Conservation (phyloP, 2,797 vertebrate genomes). For the Mormyrus hasselquistii region DNA sequence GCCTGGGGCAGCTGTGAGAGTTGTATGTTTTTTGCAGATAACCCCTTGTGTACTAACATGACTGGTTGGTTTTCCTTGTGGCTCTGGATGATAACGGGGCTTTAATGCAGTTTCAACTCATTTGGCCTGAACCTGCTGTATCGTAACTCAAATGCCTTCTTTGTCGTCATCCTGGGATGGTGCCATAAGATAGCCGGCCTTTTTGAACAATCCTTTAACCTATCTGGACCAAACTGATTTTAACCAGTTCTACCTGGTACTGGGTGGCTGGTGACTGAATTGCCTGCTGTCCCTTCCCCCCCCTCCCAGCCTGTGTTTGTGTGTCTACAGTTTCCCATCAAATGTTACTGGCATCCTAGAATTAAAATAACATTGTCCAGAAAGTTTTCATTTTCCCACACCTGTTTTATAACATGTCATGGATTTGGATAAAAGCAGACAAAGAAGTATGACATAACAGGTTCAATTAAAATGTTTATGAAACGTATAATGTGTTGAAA, state of each 20-base stretch:
- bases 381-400: background rate
- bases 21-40: conserved; percentile 33
- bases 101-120: background rate
- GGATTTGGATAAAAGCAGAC: background rate
- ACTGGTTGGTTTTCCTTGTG: conserved; percentile 29
- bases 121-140: background rate
- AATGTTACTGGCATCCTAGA: background rate
- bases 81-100: conserved; percentile 41
- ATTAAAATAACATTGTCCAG: background rate
- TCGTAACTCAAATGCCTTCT: background rate
- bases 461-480: background rate
- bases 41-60: conserved; percentile 23
- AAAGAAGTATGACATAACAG: background rate
- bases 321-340: background rate
- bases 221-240: conserved; percentile 2
- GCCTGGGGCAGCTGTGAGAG: conserved; percentile 33
- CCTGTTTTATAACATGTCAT: background rate
- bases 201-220: background rate
- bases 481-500: background rate
- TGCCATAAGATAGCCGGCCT: background rate
- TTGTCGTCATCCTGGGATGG: background rate
- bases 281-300: background rate
- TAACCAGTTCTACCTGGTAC: background rate
- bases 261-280: background rate
- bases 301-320: background rate